Conservation (phyloP, 2,797 vertebrate species). For the Lerista edwardsae region DNA sequence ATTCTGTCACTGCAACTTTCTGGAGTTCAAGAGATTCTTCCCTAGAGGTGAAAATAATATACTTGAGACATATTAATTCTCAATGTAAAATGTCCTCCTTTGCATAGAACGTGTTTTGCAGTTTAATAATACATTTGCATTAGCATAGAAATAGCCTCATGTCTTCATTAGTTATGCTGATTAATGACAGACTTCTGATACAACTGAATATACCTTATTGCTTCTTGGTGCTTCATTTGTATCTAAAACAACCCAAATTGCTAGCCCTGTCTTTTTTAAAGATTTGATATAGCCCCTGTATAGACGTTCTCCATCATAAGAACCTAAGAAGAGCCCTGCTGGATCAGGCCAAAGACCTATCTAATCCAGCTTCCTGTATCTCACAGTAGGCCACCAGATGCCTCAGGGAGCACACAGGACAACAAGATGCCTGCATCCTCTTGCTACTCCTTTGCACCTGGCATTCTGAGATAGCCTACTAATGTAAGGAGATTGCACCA, state of each 20-base stretch:
- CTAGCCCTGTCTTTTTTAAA: neutral
- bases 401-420: too few species aligned
- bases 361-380: too few species aligned
- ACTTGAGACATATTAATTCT: neutral
- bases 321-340: too few species aligned
- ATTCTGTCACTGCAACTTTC: slow-evolving; percentile 23
- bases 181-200: slow-evolving; percentile 42
- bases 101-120: slow-evolving; percentile 6
- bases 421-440: too few species aligned
- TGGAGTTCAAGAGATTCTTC: slow-evolving; percentile 6
- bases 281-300: too few species aligned
- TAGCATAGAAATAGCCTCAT: slow-evolving; percentile 39
- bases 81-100: slow-evolving; percentile 24
- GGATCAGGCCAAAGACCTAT: too few species aligned
- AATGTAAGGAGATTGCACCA: too few species aligned
- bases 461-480: too few species aligned
- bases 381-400: too few species aligned
- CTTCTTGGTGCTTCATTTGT: slow-evolving; percentile 28
- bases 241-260: neutral
- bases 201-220: slow-evolving; percentile 22
- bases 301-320: too few species aligned
- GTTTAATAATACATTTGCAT: slow-evolving; percentile 29
- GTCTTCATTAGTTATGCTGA: slow-evolving; percentile 51
- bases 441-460: too few species aligned
- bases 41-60: slow-evolving; percentile 23